Evolutionary conservation across 2,797 vertebrate genomes (phyloP).

Genomic region (Alauda arvensis): DNA sequence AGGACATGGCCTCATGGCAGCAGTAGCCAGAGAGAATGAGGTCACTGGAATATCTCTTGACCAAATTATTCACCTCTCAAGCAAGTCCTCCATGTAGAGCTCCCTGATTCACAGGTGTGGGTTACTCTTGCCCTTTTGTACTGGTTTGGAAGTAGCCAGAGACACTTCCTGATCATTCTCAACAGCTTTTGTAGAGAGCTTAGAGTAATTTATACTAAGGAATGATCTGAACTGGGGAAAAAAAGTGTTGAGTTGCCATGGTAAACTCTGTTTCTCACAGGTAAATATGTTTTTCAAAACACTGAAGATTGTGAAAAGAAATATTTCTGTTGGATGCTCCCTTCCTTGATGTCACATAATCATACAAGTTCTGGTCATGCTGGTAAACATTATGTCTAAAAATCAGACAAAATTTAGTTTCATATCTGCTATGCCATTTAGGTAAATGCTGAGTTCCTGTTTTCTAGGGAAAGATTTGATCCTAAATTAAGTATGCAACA

Average conservation of each 20-base stretch:
- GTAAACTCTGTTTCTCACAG: neutral
- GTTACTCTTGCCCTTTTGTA: neutral
- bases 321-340: neutral
- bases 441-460: neutral
- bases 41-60: neutral
- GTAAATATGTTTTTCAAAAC: neutral
- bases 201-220: neutral
- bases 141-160: neutral
- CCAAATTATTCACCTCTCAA: neutral
- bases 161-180: neutral
- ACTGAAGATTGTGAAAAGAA: neutral
- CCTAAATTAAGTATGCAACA: neutral
- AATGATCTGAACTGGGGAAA: neutral
- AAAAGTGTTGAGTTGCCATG: neutral
- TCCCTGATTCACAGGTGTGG: neutral
- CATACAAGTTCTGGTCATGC: neutral
- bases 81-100: neutral
- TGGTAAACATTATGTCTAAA: neutral
- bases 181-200: neutral
- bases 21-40: neutral
- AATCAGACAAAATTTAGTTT: neutral
- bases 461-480: neutral
- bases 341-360: neutral
- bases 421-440: neutral
- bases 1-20: neutral